phyloP scores from a whole-genome alignment of 2,888 invertebrate species.

The Eupithecia centaureata region DNA sequence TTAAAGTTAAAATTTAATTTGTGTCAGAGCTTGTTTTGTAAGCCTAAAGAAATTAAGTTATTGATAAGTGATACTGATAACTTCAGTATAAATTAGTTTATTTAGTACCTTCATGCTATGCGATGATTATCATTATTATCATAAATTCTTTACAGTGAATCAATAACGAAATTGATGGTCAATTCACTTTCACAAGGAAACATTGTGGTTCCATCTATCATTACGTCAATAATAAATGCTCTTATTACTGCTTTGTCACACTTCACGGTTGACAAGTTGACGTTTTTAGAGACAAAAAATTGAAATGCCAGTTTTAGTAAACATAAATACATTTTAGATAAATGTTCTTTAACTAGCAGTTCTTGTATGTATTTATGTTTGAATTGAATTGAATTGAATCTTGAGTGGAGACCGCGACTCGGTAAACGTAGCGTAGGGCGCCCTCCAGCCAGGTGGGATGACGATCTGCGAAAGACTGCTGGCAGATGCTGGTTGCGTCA shows the following conservation, averaged over 20 bases:
- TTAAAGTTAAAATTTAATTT: too few species aligned
- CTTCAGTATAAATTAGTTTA: too few species aligned
- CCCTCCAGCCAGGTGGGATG: too few species aligned
- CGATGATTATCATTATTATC: neutral
- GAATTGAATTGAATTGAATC: too few species aligned
- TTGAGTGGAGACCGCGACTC: too few species aligned
- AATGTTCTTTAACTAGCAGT: neutral
- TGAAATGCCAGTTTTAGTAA: neutral
- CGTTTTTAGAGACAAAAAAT: constrained; percentile 2
- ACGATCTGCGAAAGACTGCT: too few species aligned
- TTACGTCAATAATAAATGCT: constrained; percentile 32
- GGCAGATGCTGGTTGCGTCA: too few species aligned
- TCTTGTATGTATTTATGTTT: neutral
- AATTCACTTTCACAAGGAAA: constrained; percentile 34
- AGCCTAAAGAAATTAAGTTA: too few species aligned
- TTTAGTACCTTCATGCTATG: too few species aligned
- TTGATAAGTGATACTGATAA: too few species aligned
- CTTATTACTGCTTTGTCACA: constrained; percentile 31
- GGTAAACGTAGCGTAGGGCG: too few species aligned
- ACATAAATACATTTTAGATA: neutral
- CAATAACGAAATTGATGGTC: constrained; percentile 16
- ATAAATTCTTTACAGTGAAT: neutral
- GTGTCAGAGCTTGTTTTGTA: too few species aligned
- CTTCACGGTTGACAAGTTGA: constrained; percentile 24
- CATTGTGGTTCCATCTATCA: constrained; percentile 20